Evolutionary conservation across 2,888 invertebrate genomes (phyloP).

Genomic region (Icerya purchasi): DNA sequence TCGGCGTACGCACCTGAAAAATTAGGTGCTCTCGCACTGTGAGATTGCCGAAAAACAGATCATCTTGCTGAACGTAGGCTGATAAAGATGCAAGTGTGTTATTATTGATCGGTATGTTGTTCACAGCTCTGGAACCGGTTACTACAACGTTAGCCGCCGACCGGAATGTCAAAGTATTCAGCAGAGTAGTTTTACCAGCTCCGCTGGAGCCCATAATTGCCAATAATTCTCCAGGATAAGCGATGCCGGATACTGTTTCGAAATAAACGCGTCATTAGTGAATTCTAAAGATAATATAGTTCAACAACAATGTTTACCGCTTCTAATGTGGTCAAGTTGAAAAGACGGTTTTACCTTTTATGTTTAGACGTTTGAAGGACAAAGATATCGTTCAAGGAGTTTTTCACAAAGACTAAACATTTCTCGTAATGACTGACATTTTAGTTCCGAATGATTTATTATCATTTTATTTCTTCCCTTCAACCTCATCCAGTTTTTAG

Average conservation of each 20-base stretch:
- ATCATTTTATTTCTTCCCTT: too few relatives aligned
- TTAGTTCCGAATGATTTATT: too few relatives aligned
- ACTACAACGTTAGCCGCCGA: slow-evolving; percentile 46
- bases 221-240: slow-evolving; percentile 63
- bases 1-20: slow-evolving; percentile 41
- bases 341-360: too few relatives aligned
- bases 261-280: slow-evolving; percentile 4
- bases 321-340: too few relatives aligned
- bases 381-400: too few relatives aligned
- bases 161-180: slow-evolving; percentile 70
- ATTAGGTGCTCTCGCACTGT: slow-evolving; percentile 74
- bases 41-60: slow-evolving; percentile 72
- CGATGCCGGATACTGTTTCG: slow-evolving; percentile 57
- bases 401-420: too few relatives aligned
- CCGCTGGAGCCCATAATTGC: slow-evolving; percentile 80
- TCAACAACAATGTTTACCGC: too few relatives aligned
- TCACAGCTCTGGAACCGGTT: slow-evolving; percentile 37
- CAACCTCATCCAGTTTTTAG: too few relatives aligned
- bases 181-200: slow-evolving; percentile 81
- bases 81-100: slow-evolving; percentile 51
- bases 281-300: too few relatives aligned
- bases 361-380: too few relatives aligned
- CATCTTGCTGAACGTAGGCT: slow-evolving; percentile 86
- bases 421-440: too few relatives aligned
- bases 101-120: slow-evolving; percentile 52